Evolutionary conservation across 2,888 invertebrate genomes (phyloP).

Genomic region (Serripes groenlandicus): DNA sequence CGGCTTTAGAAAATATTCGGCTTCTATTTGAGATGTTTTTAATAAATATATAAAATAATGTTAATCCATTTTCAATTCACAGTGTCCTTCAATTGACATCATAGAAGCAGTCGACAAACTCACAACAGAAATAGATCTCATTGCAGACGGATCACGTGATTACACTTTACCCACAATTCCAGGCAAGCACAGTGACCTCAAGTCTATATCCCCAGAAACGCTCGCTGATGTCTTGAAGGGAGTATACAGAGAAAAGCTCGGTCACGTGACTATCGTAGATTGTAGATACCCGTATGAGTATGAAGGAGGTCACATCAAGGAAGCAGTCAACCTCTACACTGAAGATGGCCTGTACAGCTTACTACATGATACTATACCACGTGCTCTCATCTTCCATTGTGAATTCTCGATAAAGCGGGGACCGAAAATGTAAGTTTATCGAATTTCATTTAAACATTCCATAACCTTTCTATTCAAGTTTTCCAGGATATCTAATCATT

Average conservation of each 20-base stretch:
- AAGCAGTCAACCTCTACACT: slow-evolving; percentile 56
- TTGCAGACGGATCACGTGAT: slow-evolving; percentile 59
- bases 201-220: slow-evolving; percentile 77
- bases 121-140: slow-evolving; percentile 41
- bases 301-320: slow-evolving; percentile 59
- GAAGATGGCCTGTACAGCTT: slow-evolving; percentile 39
- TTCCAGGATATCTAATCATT: too few relatives aligned
- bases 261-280: slow-evolving; percentile 46
- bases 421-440: slow-evolving; percentile 62
- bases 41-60: background rate
- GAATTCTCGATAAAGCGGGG: slow-evolving; percentile 67
- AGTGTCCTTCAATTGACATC: slow-evolving; percentile 13
- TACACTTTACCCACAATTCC: slow-evolving; percentile 76
- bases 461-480: too few relatives aligned
- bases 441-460: background rate
- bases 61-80: slow-evolving; percentile 87
- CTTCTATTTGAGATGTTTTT: background rate
- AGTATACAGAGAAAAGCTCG: slow-evolving; percentile 28
- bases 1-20: background rate
- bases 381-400: slow-evolving; percentile 68
- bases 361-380: slow-evolving; percentile 21
- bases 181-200: slow-evolving; percentile 79
- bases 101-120: slow-evolving; percentile 58
- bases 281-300: slow-evolving; percentile 61
- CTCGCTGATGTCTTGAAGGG: slow-evolving; percentile 46